Evolutionary conservation across 2,797 vertebrate species (phyloP), one percentile per base, ranked within the genome.

Genomic region (Paramormyrops hopkinsi): DNA sequence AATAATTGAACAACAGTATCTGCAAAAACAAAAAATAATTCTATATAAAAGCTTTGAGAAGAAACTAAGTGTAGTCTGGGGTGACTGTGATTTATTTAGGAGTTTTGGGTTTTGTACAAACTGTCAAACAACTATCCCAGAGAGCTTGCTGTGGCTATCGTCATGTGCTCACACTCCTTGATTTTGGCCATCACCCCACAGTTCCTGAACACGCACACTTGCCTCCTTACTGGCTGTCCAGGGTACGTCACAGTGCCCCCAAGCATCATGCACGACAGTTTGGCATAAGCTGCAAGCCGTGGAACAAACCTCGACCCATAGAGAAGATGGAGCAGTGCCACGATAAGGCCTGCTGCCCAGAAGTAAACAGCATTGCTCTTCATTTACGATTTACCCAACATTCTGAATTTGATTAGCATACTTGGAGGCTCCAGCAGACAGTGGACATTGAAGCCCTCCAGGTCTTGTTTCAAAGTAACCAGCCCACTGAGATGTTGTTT

Each of bases 311-410:
- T 46, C 19, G 29, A 46, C 14, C 76, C 76, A n/a, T n/a, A 46
- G 2, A 46, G 76, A 46, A 46, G 5, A 46, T 82, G 76, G 41
- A 46, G 37, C 76, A 44, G 17, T 8, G 37, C 41, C 76, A n/a
- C 1, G 19, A n/a, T 46, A n/a, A n/a, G 76, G 6, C 76, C 41
- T 46, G 33, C 41, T n/a, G 76, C 37, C 76, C 76, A 82, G 76
- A 82, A 46, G 76, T 46, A 44, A 82, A 82, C 76, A 82, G 41
- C 76, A 79, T 79, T 46, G 73, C 73, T 44, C 73, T 79, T 79
- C 5, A 46, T 79, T 41, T n/a, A 8, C 12, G 0, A 79, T 79
- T n/a, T n/a, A 79, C 6, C 33, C 37, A 19, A n/a, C 73, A 79
- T 79, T 79, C 17, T 79, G 73, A 41, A 19, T 79, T 44, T 19